Evolutionary conservation across 2,888 invertebrate species (phyloP).

Genomic region (Netelia melanura): DNA sequence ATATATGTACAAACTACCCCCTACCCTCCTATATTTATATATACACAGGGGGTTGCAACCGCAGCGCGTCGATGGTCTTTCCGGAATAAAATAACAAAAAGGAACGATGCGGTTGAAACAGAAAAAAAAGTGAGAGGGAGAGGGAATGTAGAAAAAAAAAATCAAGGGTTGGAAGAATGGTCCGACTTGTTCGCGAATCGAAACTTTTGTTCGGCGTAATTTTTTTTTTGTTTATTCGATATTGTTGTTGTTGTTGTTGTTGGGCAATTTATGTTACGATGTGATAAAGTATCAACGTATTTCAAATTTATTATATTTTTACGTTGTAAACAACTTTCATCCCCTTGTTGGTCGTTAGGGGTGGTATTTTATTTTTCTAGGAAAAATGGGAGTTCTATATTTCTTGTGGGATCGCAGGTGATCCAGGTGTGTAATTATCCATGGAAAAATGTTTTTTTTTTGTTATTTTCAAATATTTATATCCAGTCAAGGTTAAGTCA

Average conservation of each 20-base stretch:
- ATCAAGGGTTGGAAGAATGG: background rate
- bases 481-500: too few relatives aligned
- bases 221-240: background rate
- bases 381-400: too few relatives aligned
- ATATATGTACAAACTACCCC: background rate
- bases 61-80: slow-evolving; percentile 29
- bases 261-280: too few relatives aligned
- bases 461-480: too few relatives aligned
- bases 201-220: background rate
- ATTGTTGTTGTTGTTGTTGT: background rate
- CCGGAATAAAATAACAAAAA: slow-evolving; percentile 37
- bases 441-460: too few relatives aligned
- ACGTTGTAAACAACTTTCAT: too few relatives aligned
- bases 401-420: too few relatives aligned
- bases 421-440: too few relatives aligned
- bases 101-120: background rate
- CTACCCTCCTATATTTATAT: background rate
- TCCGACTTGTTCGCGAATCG: background rate
- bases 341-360: too few relatives aligned
- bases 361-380: too few relatives aligned
- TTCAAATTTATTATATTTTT: too few relatives aligned
- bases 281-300: too few relatives aligned
- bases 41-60: slow-evolving; percentile 5
- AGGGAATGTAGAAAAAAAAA: background rate
- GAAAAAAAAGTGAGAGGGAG: background rate